A percentile compares a stretch with the other conserved stretches of the same genome.
These are phyloP conservation scores for Tribolium freemani DNA, from an alignment of 2,888 invertebrate genomes.

Conservation along the genomic window DNA sequence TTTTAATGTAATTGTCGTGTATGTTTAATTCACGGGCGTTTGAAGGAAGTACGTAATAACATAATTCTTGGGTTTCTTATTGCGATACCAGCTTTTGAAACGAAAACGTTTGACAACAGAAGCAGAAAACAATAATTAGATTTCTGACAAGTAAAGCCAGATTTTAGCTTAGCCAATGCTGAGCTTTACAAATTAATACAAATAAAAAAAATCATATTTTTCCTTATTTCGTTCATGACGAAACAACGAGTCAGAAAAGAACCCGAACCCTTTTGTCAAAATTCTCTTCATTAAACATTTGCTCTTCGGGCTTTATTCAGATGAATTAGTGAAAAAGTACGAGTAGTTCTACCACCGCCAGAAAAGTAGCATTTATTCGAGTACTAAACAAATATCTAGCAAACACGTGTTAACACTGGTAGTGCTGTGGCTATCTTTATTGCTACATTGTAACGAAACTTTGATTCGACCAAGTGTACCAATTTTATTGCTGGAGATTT, in stretches of 20 bases:
- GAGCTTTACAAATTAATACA: too few species aligned
- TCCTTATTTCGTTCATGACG: too few species aligned
- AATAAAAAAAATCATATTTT: too few species aligned
- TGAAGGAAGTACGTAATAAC: conserved; percentile 49
- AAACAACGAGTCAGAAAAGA: too few species aligned
- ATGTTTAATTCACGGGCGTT: conserved; percentile 48
- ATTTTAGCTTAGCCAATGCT: too few species aligned
- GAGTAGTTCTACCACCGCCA: background rate
- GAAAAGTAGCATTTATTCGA: background rate
- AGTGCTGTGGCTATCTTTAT: background rate
- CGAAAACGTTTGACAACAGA: too few species aligned
- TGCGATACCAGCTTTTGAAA: too few species aligned
- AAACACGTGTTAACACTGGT: background rate
- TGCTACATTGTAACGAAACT: background rate
- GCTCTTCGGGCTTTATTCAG: too few species aligned
- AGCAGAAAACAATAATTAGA: too few species aligned
- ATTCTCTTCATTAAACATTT: too few species aligned
- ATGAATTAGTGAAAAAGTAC: background rate
- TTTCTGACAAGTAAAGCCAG: too few species aligned
- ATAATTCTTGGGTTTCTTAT: conserved; percentile 18
- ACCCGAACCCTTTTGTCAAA: too few species aligned
- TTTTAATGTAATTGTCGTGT: conserved; percentile 64
- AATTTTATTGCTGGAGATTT: background rate
- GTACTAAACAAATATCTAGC: background rate
- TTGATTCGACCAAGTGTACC: background rate